Percentiles rank a stretch among this genome's conserved stretches.
Conservation (phyloP, 2,113 vertebrate genomes). For the Rhabdomys dilectus region DNA sequence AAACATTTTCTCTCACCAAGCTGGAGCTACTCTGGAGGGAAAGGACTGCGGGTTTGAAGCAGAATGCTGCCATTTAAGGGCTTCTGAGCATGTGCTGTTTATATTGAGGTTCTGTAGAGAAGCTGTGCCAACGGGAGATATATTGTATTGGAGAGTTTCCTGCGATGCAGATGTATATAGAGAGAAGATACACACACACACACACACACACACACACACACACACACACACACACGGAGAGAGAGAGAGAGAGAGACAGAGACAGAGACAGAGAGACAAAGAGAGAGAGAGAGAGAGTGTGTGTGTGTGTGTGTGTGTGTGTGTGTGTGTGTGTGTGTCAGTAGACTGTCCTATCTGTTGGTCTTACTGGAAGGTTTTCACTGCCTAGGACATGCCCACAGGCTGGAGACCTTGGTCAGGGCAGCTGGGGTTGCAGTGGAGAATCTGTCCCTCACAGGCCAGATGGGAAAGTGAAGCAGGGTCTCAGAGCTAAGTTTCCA, state of each 20-base stretch:
- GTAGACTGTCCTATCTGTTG: rapidly evolving
- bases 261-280: not conserved
- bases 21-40: not conserved
- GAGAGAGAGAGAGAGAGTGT: too few species aligned
- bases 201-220: too few species aligned
- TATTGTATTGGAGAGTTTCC: not conserved
- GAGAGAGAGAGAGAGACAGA: not conserved
- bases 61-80: not conserved
- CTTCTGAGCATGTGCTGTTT: not conserved
- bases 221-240: too few species aligned
- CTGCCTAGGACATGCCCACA: rapidly evolving
- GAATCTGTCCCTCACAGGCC: too few species aligned
- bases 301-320: too few species aligned
- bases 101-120: not conserved
- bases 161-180: not conserved
- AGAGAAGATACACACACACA: too few species aligned
- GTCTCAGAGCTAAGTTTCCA: rapidly evolving
- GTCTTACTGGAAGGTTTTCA: not conserved
- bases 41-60: not conserved
- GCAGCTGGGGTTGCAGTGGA: rapidly evolving
- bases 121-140: too few species aligned
- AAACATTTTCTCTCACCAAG: not conserved
- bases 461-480: too few species aligned
- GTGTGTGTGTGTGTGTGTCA: too few species aligned
- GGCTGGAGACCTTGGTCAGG: too few species aligned